phyloP scores from a whole-genome alignment of 2,113 vertebrate genomes.

The Syngnathus floridae region DNA sequence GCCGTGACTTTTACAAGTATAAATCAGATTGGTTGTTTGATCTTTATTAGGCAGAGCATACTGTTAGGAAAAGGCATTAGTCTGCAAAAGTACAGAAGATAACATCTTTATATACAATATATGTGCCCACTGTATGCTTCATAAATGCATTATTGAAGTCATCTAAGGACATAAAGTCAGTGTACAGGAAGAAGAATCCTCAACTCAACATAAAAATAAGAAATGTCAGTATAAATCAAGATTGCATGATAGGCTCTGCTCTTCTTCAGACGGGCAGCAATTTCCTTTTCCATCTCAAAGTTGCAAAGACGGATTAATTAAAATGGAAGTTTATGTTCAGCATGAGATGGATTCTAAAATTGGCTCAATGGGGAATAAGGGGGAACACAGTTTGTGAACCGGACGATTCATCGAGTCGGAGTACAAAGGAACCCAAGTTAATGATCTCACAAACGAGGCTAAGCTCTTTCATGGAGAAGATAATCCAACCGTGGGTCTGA shows the following conservation, averaged over 20 bases:
- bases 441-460: conserved; percentile 53
- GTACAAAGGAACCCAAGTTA: conserved; percentile 45
- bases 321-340: conserved; percentile 25
- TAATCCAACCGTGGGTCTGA: conserved; percentile 41
- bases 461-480: conserved; percentile 48
- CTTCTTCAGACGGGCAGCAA: background rate
- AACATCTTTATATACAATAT: background rate
- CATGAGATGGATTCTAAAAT: conserved; percentile 22
- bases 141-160: conserved; percentile 2
- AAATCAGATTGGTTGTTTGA: background rate
- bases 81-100: background rate
- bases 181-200: background rate
- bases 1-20: background rate
- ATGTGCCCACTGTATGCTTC: background rate
- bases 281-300: background rate
- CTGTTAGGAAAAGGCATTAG: background rate
- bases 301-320: conserved; percentile 10
- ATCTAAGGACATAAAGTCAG: background rate
- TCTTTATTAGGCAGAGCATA: background rate
- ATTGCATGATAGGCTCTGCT: background rate
- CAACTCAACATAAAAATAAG: background rate
- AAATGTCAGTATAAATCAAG: background rate
- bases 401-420: conserved; percentile 36
- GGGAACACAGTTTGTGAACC: conserved; percentile 22
- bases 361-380: conserved; percentile 6